Conservation (phyloP, 1,140 invertebrate species). For the Adelges cooleyi region DNA sequence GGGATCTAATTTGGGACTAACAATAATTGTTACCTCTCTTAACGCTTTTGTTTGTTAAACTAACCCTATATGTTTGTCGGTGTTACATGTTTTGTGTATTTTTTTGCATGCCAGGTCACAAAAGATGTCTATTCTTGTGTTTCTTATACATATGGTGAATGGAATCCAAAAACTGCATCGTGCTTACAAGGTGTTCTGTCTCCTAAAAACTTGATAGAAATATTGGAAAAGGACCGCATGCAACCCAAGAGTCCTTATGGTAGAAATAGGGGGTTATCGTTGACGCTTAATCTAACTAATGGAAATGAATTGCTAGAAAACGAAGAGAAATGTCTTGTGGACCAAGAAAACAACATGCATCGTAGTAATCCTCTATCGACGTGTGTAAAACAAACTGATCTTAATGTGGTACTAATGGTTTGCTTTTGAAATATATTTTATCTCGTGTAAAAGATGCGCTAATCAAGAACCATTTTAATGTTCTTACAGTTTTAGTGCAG, state of each 20-base stretch:
- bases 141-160: background rate
- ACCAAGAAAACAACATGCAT: too few relatives aligned
- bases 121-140: slow-evolving; percentile 1
- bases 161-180: background rate
- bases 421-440: too few relatives aligned
- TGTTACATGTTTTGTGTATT: background rate
- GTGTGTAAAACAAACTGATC: too few relatives aligned
- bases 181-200: slow-evolving; percentile 14
- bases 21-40: too few relatives aligned
- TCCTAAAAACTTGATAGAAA: slow-evolving; percentile 18
- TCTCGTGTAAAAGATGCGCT: too few relatives aligned
- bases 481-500: too few relatives aligned
- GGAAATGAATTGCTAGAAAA: background rate
- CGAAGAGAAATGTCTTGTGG: slow-evolving; percentile 5
- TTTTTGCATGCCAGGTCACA: slow-evolving; percentile 15
- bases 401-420: too few relatives aligned
- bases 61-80: slow-evolving; percentile 9
- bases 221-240: slow-evolving; percentile 1
- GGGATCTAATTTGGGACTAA: too few relatives aligned
- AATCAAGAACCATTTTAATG: too few relatives aligned
- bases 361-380: too few relatives aligned
- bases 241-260: background rate
- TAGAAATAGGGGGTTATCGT: slow-evolving; percentile 1
- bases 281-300: background rate
- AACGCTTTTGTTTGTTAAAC: too few relatives aligned